Conservation (phyloP, 2,797 vertebrate genomes). For the Cyclura pinguis region DNA sequence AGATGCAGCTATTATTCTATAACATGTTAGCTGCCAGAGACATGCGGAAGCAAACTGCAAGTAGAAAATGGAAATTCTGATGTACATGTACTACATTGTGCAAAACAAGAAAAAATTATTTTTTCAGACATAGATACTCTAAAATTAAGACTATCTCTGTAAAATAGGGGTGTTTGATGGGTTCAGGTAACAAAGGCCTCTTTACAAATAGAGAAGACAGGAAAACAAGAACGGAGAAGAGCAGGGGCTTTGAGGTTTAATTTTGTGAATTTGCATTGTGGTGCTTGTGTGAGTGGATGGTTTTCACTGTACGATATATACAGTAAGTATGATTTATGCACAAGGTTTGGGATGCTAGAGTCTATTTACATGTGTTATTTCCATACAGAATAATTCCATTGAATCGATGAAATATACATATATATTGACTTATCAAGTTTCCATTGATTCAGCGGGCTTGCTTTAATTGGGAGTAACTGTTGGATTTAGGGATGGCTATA, state of each 20-base stretch:
- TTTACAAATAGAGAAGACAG: not conserved
- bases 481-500: no score
- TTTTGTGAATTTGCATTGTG: not conserved
- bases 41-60: not conserved
- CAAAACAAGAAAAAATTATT: not conserved
- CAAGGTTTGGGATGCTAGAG: no score
- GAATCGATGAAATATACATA: no score
- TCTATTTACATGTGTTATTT: no score
- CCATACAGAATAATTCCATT: no score
- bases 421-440: no score
- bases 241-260: not conserved
- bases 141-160: not conserved
- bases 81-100: not conserved
- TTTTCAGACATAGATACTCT: not conserved
- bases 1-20: not conserved
- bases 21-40: not conserved
- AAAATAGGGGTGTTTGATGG: not conserved
- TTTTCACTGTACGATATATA: not conserved
- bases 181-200: not conserved
- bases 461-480: no score
- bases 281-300: not conserved
- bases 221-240: not conserved
- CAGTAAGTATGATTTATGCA: not conserved
- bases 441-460: no score
- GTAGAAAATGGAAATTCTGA: not conserved